Evolutionary conservation across 2,113 vertebrate species (phyloP).

Genomic region (Corythaixoides concolor): DNA sequence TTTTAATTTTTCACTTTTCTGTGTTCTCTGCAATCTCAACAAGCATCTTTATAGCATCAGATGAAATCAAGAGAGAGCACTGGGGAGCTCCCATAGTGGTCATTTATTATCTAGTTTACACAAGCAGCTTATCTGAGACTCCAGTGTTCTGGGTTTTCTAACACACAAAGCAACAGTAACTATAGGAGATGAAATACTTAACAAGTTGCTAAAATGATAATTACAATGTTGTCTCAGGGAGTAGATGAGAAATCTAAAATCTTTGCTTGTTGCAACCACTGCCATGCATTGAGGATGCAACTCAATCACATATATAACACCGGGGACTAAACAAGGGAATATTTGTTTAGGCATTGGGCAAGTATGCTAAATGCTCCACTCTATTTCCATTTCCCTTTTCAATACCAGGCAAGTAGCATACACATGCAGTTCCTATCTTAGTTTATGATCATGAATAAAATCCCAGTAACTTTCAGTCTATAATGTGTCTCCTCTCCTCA

Average conservation of each 20-base stretch:
- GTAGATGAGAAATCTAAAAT: background rate
- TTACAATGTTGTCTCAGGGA: background rate
- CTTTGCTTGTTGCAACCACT: background rate
- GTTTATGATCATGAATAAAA: background rate
- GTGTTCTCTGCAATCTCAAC: background rate
- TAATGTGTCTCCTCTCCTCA: background rate
- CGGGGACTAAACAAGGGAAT: background rate
- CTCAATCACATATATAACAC: background rate
- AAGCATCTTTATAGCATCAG: background rate
- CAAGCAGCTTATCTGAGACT: background rate
- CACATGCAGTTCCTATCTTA: background rate
- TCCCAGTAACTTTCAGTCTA: background rate
- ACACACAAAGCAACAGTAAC: background rate
- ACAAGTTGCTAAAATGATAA: background rate
- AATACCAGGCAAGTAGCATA: background rate
- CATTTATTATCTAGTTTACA: background rate
- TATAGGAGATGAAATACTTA: background rate
- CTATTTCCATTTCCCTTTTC: background rate
- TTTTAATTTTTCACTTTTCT: background rate
- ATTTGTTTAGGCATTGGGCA: background rate
- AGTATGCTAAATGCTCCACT: background rate
- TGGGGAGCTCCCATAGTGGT: background rate
- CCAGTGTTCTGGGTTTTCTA: background rate
- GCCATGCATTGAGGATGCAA: background rate
- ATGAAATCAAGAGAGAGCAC: background rate